These are phyloP conservation scores for Rhodophaea formosa DNA, from an alignment of 2,888 invertebrate genomes.

Conservation along the genomic window DNA sequence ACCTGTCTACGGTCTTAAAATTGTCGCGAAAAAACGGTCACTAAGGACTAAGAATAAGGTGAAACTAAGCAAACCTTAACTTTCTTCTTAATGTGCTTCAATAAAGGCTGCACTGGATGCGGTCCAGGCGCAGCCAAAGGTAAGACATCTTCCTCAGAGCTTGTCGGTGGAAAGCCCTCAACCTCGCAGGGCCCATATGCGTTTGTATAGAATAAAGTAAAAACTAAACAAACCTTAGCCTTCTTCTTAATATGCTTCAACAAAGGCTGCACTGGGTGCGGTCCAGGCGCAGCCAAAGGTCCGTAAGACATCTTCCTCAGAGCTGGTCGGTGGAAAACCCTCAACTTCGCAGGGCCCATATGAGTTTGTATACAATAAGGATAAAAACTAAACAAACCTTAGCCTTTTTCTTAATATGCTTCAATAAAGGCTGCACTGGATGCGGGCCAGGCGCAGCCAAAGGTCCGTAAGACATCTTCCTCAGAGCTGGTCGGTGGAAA, in stretches of 20 bases:
- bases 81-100: slow-evolving; percentile 95
- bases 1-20: too few species aligned
- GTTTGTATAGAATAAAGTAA: slow-evolving; percentile 84
- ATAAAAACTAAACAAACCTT: too few species aligned
- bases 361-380: slow-evolving; percentile 98
- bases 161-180: slow-evolving; percentile 96
- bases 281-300: slow-evolving; percentile 84
- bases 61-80: slow-evolving; percentile 65
- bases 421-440: slow-evolving; percentile 90
- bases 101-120: slow-evolving; percentile 91
- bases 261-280: slow-evolving; percentile 91
- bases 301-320: slow-evolving; percentile 94
- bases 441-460: slow-evolving; percentile 88
- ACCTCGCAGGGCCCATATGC: slow-evolving; percentile 86
- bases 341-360: slow-evolving; percentile 86
- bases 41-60: too few species aligned
- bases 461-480: slow-evolving; percentile 91
- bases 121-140: slow-evolving; percentile 86
- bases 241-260: slow-evolving; percentile 96
- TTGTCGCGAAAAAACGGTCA: too few species aligned
- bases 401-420: slow-evolving; percentile 95
- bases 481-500: slow-evolving; percentile 96
- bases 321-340: slow-evolving; percentile 96
- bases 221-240: slow-evolving; percentile 67
- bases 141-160: slow-evolving; percentile 93